phyloP scores from a whole-genome alignment of 37 sponge, comb jelly and placozoan species.

The Aplysina aerophoba region DNA sequence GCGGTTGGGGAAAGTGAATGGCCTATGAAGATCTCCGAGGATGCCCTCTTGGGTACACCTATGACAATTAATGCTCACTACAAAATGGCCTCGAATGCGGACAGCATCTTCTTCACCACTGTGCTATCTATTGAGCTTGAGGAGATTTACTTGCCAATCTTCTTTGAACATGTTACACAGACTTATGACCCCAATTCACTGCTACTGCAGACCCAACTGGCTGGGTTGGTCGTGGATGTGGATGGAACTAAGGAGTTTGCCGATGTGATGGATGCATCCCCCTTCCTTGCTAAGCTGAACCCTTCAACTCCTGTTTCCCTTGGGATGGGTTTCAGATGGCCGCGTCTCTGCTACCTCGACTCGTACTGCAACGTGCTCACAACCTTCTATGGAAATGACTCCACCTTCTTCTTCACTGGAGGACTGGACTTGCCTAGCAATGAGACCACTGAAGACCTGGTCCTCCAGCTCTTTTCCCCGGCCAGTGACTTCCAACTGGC shows the following conservation, averaged over 20 bases:
- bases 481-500: slow-evolving; percentile 1
- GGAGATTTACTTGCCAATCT: slow-evolving; percentile 18
- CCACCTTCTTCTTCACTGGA: slow-evolving; percentile 18
- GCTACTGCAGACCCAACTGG: neutral
- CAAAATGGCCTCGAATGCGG: neutral
- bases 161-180: neutral
- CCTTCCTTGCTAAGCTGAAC: neutral
- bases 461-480: neutral
- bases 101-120: neutral
- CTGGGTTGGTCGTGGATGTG: slow-evolving; percentile 11
- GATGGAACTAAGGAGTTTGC: neutral
- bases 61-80: neutral
- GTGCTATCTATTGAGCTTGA: neutral
- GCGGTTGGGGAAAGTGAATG: neutral
- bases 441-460: neutral
- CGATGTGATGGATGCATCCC: neutral
- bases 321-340: slow-evolving; percentile 13
- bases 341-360: slow-evolving; percentile 11
- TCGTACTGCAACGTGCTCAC: neutral
- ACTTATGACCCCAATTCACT: neutral
- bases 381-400: slow-evolving; percentile 27
- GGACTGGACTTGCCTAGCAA: neutral
- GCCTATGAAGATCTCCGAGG: neutral
- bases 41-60: neutral
- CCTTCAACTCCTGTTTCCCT: neutral